phyloP scores from a whole-genome alignment of 1,140 invertebrate genomes.

The Brachionus angularis region DNA sequence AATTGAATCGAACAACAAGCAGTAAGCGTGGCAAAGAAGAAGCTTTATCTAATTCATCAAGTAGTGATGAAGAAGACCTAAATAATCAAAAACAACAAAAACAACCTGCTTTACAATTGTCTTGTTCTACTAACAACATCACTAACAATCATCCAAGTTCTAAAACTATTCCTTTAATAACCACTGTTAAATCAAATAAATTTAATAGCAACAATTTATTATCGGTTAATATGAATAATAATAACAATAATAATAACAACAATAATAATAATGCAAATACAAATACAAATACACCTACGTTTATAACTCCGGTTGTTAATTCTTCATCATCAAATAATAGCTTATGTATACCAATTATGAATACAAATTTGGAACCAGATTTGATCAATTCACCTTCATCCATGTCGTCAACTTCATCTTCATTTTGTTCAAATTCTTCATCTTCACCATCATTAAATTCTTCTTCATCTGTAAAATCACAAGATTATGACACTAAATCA shows the following conservation, averaged over 20 bases:
- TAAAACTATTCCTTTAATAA: not conserved
- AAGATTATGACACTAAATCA: slow-evolving; percentile 4
- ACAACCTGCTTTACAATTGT: not conserved
- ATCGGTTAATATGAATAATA: too few species aligned
- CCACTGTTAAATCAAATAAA: not conserved
- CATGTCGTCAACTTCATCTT: not conserved
- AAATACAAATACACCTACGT: not conserved
- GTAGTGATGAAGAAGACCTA: slow-evolving; percentile 24
- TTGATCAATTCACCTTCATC: slow-evolving; percentile 20
- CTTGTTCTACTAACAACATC: too few species aligned
- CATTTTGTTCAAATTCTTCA: not conserved
- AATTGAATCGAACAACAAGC: not conserved
- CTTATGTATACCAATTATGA: too few species aligned
- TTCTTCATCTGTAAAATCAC: not conserved
- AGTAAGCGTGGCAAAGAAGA: slow-evolving; percentile 39
- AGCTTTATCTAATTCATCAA: slow-evolving; percentile 19
- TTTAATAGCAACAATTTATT: too few species aligned
- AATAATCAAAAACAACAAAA: slow-evolving; percentile 2
- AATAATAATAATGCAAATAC: too few species aligned
- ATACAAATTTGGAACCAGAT: not conserved
- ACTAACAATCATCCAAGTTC: too few species aligned
- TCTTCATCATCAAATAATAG: not conserved
- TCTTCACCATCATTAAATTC: not conserved
- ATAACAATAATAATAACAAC: too few species aligned
- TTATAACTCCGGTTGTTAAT: slow-evolving; percentile 25